Evolutionary conservation across 2,797 vertebrate species (phyloP).

Genomic region (Pipistrellus pipistrellus): DNA sequence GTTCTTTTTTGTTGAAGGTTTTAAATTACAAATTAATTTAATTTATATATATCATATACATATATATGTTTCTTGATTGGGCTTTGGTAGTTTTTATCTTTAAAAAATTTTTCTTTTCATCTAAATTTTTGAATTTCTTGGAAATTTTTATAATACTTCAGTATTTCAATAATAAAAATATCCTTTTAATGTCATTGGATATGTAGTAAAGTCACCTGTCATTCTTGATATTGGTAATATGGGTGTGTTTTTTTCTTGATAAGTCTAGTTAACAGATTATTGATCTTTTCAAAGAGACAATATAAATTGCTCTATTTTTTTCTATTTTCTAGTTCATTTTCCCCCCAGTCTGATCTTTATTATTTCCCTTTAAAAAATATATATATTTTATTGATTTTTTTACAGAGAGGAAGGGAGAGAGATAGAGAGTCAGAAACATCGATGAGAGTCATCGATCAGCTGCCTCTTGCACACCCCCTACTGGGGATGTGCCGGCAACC

Average conservation of each 20-base stretch:
- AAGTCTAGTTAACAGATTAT: not conserved
- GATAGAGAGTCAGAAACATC: no score
- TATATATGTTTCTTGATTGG: slow-evolving; percentile 17
- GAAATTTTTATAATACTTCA: not conserved
- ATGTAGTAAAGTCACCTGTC: not conserved
- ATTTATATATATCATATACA: not conserved
- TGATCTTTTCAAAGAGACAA: not conserved
- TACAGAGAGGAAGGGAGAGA: no score
- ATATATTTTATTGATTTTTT: no score
- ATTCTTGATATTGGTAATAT: not conserved
- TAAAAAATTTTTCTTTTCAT: slow-evolving; percentile 8
- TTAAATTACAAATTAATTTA: slow-evolving; percentile 33
- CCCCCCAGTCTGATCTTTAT: not conserved
- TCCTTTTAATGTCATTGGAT: not conserved
- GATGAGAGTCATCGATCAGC: no score
- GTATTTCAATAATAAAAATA: not conserved
- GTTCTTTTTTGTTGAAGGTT: not conserved
- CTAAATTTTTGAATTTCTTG: slow-evolving; percentile 34
- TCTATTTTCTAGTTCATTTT: not conserved
- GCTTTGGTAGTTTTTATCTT: not conserved
- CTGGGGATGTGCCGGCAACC: no score
- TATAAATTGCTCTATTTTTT: not conserved
- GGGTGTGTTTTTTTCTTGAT: not conserved
- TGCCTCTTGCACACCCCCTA: no score
- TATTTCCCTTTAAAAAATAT: not conserved